phyloP scores from a whole-genome alignment of 1,140 invertebrate genomes.

The Drosophila nikananu region DNA sequence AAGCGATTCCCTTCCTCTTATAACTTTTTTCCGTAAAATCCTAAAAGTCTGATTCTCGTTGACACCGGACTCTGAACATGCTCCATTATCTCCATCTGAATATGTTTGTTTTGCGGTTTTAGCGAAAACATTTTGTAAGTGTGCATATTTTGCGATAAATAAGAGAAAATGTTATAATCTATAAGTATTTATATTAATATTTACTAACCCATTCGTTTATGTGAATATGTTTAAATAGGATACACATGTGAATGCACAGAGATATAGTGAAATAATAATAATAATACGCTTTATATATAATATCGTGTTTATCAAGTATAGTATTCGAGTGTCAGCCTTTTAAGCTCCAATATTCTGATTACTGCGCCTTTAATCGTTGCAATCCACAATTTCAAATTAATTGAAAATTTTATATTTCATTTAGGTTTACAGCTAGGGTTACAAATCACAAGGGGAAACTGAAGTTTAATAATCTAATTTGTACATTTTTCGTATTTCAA shows the following conservation, averaged over 20 bases:
- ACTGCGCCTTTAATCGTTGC: constrained; percentile 9
- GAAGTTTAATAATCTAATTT: constrained; percentile 64
- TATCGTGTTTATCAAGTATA: constrained; percentile 20
- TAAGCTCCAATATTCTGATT: constrained; percentile 16
- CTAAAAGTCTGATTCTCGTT: constrained; percentile 84
- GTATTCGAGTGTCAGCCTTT: constrained; percentile 19
- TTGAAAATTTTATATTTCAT: constrained; percentile 11
- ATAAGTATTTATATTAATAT: constrained; percentile 53
- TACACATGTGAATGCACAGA: constrained; percentile 11
- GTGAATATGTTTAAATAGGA: constrained; percentile 3
- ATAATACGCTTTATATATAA: constrained; percentile 11
- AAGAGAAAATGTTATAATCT: constrained; percentile 58
- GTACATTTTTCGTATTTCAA: constrained; percentile 57
- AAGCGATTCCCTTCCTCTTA: constrained; percentile 27
- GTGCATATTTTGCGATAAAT: constrained; percentile 58
- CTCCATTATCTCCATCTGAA: constrained; percentile 85
- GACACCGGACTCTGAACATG: constrained; percentile 85
- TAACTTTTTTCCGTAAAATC: constrained; percentile 84
- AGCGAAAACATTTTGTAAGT: constrained; percentile 31
- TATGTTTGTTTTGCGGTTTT: constrained; percentile 30
- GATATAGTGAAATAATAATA: constrained; percentile 7
- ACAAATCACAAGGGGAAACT: constrained; percentile 64
- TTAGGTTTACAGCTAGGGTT: constrained; percentile 58
- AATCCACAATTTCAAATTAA: constrained; percentile 24
- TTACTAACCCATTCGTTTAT: constrained; percentile 3